Base-by-base conservation (phyloP, 2,797 vertebrate genomes). In the Cheracebus regulus region DNA sequence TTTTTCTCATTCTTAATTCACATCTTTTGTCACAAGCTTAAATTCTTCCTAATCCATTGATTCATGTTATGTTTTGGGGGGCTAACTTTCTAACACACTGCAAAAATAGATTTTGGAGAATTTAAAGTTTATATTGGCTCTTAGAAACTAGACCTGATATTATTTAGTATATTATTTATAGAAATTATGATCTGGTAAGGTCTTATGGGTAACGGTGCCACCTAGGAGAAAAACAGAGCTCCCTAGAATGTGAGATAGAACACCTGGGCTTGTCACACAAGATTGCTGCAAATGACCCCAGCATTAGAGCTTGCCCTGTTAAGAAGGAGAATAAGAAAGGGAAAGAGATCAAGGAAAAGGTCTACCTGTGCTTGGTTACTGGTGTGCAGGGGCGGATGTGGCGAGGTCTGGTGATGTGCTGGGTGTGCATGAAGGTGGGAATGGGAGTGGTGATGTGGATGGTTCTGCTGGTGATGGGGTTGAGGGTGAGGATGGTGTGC, bases 351-450 rank as follows among this genome's bases (percentile, higher is more conserved):
- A 57, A 11, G 61, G 72, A 0, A 50, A 79, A 73, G 8, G 11
- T 94, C 61, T 99, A 99, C 99, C 99, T 99, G 99, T 98, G 99
- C 99, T 96, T 99, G 99, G 96, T 99, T 99, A 3, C 99, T 99
- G 2, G 99, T 99, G 99, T 99, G 99, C 98, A 99, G 99, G 36
- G 99, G 98, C 2, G 98, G 99, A 98, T 99, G 99, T n/a, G 99
- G 99, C 2, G 99, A 99, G 93, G 99, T 99, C 99, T 99, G 99
- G 98, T 99, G 99, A 94, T 99, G 99, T 86, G 98, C 98, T 0
- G 99, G 99, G 98, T 99, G 99, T 1, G 99, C 83, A 2, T 99
- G 99, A 96, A 99, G 99, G 99, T 99, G 99, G 91, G 99, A 99
- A 94, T 99, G 99, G 95, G 99, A 99, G 95, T 99, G 99, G 75